phyloP scores from a whole-genome alignment of 2,797 vertebrate species.

The Hydrolagus colliei region DNA sequence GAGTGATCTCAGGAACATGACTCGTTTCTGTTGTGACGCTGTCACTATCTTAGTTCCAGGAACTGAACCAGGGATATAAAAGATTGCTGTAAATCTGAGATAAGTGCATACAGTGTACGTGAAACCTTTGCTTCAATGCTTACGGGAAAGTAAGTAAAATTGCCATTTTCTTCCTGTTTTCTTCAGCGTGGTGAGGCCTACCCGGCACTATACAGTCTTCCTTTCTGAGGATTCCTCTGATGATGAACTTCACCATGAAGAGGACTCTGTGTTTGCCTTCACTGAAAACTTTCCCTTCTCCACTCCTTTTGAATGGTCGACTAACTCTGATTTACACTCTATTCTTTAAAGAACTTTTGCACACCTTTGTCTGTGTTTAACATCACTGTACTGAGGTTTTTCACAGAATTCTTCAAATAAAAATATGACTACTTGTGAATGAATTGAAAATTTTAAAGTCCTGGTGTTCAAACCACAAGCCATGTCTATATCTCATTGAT shows the following conservation, averaged over 20 bases:
- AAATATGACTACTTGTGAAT: too few relatives aligned
- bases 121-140: constrained; percentile 30
- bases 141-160: constrained; percentile 35
- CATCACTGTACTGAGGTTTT: not conserved
- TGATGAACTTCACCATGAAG: constrained; percentile 80
- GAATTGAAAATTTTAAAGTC: not conserved
- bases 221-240: constrained; percentile 94
- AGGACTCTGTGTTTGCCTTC: constrained; percentile 77
- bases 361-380: not conserved
- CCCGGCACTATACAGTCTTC: constrained; percentile 93
- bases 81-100: not conserved
- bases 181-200: constrained; percentile 78
- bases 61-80: not conserved
- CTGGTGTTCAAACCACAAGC: constrained; percentile 34
- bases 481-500: constrained; percentile 36
- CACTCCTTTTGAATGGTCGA: constrained; percentile 90
- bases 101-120: not conserved
- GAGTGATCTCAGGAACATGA: too few relatives aligned
- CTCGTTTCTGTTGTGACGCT: too few relatives aligned
- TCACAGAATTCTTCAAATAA: not conserved
- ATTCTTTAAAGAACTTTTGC: constrained; percentile 17
- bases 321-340: constrained; percentile 38
- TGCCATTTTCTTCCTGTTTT: constrained; percentile 55
- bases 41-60: too few relatives aligned
- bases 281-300: constrained; percentile 93